Conservation (phyloP, 2,113 vertebrate genomes). For the Paradoxurus hermaphroditus region DNA sequence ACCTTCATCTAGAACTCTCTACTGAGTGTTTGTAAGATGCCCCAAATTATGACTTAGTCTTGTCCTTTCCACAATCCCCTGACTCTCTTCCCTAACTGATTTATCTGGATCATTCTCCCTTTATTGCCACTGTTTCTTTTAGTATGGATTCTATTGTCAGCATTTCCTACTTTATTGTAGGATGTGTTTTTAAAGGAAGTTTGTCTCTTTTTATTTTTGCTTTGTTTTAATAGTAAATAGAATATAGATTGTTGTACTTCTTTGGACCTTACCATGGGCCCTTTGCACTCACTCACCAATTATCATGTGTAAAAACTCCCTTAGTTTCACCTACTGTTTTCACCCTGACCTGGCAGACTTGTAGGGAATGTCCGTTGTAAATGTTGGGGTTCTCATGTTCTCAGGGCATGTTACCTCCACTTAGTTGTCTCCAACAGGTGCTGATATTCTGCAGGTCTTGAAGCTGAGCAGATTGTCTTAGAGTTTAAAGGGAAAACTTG, state of each 20-base stretch:
- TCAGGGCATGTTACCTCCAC: neutral
- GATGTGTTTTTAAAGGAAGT: neutral
- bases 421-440: neutral
- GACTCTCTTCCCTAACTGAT: neutral
- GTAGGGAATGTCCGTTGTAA: neutral
- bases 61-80: neutral
- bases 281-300: neutral
- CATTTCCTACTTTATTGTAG: neutral
- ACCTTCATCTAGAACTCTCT: neutral
- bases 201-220: neutral
- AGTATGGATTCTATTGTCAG: neutral
- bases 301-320: neutral
- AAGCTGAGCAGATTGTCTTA: neutral
- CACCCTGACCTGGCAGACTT: neutral
- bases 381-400: neutral
- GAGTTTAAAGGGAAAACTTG: neutral
- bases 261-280: neutral
- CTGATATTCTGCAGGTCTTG: neutral
- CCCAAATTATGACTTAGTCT: neutral
- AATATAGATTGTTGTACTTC: neutral
- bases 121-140: neutral
- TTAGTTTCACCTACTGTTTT: neutral
- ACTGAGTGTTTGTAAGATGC: neutral
- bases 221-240: too few relatives aligned
- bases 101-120: neutral